Evolutionary conservation across 2,113 vertebrate genomes (phyloP), one percentile per base, ranked within the genome.

Genomic region (Eublepharis macularius): DNA sequence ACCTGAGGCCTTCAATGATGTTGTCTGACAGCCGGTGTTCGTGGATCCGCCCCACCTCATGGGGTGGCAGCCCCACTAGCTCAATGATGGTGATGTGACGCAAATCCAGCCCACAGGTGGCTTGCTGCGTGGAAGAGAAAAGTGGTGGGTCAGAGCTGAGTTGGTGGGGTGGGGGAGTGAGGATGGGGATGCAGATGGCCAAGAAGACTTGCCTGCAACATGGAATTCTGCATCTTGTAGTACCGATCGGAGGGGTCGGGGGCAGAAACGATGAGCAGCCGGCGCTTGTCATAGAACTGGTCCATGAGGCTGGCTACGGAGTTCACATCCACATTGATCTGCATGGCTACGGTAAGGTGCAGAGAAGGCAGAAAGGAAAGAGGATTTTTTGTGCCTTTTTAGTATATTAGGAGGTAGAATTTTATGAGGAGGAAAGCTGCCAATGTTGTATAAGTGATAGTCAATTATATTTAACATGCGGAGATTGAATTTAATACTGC

Each of bases 1-100:
- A 99, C 99, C 98, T 98, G 93, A 99, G 96, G 79, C 98, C 97
- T 90, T 99, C 97, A 0, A 98, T 97, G 95, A 98, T 97, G 84
- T 96, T 94, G 0, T 94, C 70, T 12, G 95, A 94, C 19, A 99
- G 94, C 70, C 92, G 94, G 60, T 95, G 96, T 66, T 98, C 97
- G 70, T 96, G 97, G 84, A 99, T 98, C 41, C 97, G 98, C 0
- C 99, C 99, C 36, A 97, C 97, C 86, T 97, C 98, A 0, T 93
- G 95, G 0, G 98, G 98, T 32, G 97, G 95, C 75, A 97, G 97
- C 65, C 97, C 98, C 92, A 99, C 95, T 75, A 99, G 95, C 95
- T 99, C 98, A 0, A 99, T 86, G 24, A 98, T 94, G 1, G 97
- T 98, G 70, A 99, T 89, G 0, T 98, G 98, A 9, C 98, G 94